A percentile compares a stretch with the other conserved stretches of the same genome.
phyloP scores from a whole-genome alignment of 1,140 invertebrate species.

The Zophobas atratus region DNA sequence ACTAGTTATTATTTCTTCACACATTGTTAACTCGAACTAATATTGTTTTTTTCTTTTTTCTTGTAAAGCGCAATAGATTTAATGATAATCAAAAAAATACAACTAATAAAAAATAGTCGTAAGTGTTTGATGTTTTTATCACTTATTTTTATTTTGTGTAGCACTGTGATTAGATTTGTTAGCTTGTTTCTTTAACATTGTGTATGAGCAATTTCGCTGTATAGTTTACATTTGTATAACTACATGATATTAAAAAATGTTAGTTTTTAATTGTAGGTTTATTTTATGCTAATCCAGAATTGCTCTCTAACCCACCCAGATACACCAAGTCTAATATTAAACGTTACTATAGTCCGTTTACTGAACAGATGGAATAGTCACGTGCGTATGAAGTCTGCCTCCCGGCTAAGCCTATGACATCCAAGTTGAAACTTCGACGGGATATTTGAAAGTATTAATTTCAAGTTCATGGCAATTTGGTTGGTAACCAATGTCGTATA shows the following conservation, averaged over 20 bases:
- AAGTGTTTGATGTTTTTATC: slow-evolving; percentile 57
- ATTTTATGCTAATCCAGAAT: neutral
- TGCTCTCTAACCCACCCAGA: too few relatives aligned
- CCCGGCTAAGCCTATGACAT: too few relatives aligned
- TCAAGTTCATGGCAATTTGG: too few relatives aligned
- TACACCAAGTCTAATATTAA: too few relatives aligned
- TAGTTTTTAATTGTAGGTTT: slow-evolving; percentile 57
- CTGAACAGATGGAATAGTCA: too few relatives aligned
- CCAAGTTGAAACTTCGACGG: too few relatives aligned
- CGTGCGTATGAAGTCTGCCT: too few relatives aligned
- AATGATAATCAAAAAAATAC: slow-evolving; percentile 51
- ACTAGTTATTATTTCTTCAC: slow-evolving; percentile 46
- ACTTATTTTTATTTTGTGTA: slow-evolving; percentile 58
- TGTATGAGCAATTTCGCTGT: slow-evolving; percentile 53
- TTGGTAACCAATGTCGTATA: too few relatives aligned
- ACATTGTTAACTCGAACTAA: slow-evolving; percentile 49
- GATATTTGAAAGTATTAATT: too few relatives aligned
- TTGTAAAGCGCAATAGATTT: slow-evolving; percentile 49
- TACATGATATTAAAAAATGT: slow-evolving; percentile 59
- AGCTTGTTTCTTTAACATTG: slow-evolving; percentile 56
- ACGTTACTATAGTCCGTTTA: too few relatives aligned
- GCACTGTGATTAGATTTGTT: slow-evolving; percentile 63
- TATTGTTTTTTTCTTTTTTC: slow-evolving; percentile 51
- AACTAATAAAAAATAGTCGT: slow-evolving; percentile 45
- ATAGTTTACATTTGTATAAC: slow-evolving; percentile 60